phyloP scores from a whole-genome alignment of 53 echinoderm and acorn worm species.

The Zoroaster sp. region DNA sequence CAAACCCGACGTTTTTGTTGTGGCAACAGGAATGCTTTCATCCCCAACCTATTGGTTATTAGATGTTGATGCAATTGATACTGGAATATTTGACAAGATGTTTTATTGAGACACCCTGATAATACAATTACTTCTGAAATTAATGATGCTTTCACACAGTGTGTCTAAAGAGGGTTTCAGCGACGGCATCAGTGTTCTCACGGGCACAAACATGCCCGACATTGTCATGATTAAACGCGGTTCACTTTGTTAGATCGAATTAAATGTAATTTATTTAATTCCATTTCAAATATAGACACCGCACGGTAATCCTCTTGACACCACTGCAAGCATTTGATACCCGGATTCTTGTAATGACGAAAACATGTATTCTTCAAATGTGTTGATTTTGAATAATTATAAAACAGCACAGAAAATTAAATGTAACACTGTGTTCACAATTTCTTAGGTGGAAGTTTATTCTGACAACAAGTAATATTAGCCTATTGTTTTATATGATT shows the following conservation, averaged over 20 bases:
- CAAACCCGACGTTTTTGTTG: slow-evolving; percentile 29
- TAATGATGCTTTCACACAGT: slow-evolving; percentile 11
- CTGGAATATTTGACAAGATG: neutral
- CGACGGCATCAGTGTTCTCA: neutral
- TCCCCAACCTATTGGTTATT: slow-evolving; percentile 3
- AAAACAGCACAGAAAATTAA: no score
- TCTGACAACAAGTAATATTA: no score
- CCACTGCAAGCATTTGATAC: no score
- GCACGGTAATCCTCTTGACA: no score
- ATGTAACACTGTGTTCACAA: no score
- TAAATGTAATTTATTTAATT: slow-evolving; percentile 32
- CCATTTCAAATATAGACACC: neutral
- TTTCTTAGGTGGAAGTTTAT: no score
- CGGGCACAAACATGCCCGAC: neutral
- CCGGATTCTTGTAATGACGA: no score
- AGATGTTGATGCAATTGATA: slow-evolving; percentile 42
- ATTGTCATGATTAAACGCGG: neutral
- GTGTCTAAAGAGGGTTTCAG: neutral
- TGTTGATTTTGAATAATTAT: no score
- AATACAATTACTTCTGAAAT: slow-evolving; percentile 30
- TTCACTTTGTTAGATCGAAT: slow-evolving; percentile 15
- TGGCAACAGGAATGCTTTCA: slow-evolving; percentile 18
- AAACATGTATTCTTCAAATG: no score
- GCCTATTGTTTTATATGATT: no score
- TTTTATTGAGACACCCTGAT: neutral